Evolutionary conservation across 2,888 invertebrate species (phyloP).

Genomic region (Spicauda simplicius): DNA sequence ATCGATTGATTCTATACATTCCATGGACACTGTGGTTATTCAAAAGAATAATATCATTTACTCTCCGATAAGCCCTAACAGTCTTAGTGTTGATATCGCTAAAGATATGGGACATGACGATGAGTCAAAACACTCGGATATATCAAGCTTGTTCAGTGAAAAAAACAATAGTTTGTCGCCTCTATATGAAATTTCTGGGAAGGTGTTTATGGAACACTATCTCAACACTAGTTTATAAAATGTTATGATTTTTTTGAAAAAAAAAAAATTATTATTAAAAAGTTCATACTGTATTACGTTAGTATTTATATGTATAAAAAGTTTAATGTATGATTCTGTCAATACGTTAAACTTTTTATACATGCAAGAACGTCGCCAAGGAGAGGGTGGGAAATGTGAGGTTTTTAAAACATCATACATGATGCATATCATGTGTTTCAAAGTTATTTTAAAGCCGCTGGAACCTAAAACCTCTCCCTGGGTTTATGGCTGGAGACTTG

Average conservation of each 20-base stretch:
- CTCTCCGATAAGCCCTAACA: neutral
- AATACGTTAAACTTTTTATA: too few species aligned
- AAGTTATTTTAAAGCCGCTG: too few species aligned
- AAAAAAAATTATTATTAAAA: too few species aligned
- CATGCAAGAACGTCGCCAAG: too few species aligned
- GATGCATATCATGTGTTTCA: too few species aligned
- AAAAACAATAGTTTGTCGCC: conserved; percentile 5
- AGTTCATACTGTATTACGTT: too few species aligned
- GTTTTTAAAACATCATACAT: too few species aligned
- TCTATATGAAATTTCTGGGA: conserved; percentile 18
- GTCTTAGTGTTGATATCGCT: neutral
- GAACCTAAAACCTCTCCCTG: too few species aligned
- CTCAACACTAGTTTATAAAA: conserved; percentile 17
- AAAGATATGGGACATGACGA: neutral
- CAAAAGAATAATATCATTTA: neutral
- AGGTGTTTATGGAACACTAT: conserved; percentile 21
- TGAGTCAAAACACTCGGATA: neutral
- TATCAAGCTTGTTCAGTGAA: neutral
- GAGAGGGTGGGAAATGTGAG: too few species aligned
- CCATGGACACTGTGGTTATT: conserved; percentile 23
- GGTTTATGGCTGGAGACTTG: too few species aligned
- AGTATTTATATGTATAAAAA: too few species aligned
- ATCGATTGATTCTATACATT: conserved; percentile 14
- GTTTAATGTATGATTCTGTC: too few species aligned
- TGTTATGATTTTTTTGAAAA: neutral